These are phyloP conservation scores for Nipponacmea schrenckii DNA, from an alignment of 2,888 invertebrate species.

Conservation along the genomic window DNA sequence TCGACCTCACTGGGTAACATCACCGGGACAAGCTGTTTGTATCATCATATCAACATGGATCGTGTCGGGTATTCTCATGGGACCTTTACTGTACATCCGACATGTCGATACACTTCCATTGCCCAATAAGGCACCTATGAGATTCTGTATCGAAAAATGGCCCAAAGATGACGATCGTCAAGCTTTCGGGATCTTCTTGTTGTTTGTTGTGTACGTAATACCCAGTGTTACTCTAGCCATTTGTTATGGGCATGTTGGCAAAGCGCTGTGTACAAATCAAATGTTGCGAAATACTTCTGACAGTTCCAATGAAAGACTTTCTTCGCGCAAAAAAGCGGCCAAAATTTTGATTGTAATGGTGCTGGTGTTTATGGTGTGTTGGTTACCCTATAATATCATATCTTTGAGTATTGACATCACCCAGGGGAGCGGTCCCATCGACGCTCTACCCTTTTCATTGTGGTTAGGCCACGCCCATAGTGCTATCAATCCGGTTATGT, in stretches of 20 bases:
- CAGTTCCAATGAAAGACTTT: constrained; percentile 66
- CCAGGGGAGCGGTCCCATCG: constrained; percentile 42
- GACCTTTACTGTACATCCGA: constrained; percentile 74
- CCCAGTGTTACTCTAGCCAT: constrained; percentile 73
- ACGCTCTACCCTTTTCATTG: constrained; percentile 74
- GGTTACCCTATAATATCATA: constrained; percentile 82
- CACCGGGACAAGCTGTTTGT: constrained; percentile 75
- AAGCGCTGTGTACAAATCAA: constrained; percentile 68
- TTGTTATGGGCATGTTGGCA: constrained; percentile 67
- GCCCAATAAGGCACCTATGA: constrained; percentile 45
- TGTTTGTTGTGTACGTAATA: constrained; percentile 80
- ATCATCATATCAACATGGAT: constrained; percentile 76
- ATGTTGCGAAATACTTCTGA: constrained; percentile 46
- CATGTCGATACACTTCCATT: constrained; percentile 51
- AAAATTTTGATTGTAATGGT: constrained; percentile 80
- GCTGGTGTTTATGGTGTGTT: constrained; percentile 80
- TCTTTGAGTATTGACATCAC: constrained; percentile 75
- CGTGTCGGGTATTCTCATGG: constrained; percentile 76
- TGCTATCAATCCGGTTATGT: constrained; percentile 81
- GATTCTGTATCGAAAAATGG: constrained; percentile 77
- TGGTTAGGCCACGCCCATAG: constrained; percentile 81
- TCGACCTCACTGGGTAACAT: constrained; percentile 78
- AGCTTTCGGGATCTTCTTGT: constrained; percentile 77
- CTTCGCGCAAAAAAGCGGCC: constrained; percentile 79
- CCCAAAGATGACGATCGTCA: constrained; percentile 69